Conservation (phyloP, 1,140 invertebrate species). For the Drosophila leontia region DNA sequence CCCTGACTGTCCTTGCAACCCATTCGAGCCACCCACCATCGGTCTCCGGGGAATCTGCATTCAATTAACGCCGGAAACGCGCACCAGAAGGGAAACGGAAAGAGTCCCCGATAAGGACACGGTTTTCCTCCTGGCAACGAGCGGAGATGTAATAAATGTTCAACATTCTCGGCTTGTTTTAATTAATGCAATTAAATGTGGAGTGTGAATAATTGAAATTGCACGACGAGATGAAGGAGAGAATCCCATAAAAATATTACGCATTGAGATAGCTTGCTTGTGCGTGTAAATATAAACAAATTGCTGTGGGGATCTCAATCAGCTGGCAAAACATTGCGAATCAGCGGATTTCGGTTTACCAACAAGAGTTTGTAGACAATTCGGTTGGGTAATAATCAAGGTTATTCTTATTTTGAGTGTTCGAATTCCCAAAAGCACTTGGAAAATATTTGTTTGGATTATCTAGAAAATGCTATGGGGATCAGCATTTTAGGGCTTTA, state of each 20-base stretch:
- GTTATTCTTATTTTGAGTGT: not conserved
- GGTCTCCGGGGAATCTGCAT: slow-evolving; percentile 42
- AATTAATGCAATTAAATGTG: slow-evolving; percentile 60
- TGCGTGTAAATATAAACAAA: slow-evolving; percentile 20
- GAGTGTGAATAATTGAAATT: slow-evolving; percentile 57
- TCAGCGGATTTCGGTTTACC: slow-evolving; percentile 12
- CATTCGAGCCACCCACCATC: not conserved
- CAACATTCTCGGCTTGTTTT: slow-evolving; percentile 57
- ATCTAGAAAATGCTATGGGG: not conserved
- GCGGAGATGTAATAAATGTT: slow-evolving; percentile 51
- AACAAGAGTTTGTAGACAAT: not conserved
- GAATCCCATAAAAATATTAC: slow-evolving; percentile 38
- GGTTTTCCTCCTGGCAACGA: slow-evolving; percentile 8
- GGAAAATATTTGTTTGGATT: not conserved
- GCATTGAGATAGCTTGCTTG: slow-evolving; percentile 7
- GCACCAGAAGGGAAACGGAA: slow-evolving; percentile 28
- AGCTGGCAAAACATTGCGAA: slow-evolving; percentile 20
- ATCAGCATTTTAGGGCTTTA: not conserved
- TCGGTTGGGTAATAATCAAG: not conserved
- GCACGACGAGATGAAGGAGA: slow-evolving; percentile 22
- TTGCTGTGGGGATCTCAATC: slow-evolving; percentile 5
- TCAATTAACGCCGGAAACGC: slow-evolving; percentile 61
- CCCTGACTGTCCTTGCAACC: slow-evolving; percentile 23
- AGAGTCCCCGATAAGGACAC: slow-evolving; percentile 47
- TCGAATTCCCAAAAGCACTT: not conserved